Evolutionary conservation across 2,797 vertebrate genomes (phyloP), one percentile per base, ranked within the genome.

Genomic region (Peromyscus melanophrys): DNA sequence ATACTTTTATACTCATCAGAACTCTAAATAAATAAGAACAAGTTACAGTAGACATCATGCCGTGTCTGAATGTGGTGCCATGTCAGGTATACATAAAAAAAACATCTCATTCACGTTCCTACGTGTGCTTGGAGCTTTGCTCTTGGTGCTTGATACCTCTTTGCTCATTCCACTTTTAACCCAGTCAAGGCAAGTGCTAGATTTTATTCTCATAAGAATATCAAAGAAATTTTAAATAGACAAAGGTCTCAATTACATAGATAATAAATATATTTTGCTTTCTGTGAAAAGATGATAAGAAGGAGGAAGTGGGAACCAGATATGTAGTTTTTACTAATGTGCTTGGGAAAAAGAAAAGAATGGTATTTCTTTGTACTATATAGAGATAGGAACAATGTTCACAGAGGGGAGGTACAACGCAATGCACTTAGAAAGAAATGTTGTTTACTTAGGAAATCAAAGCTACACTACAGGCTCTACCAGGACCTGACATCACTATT

Each of bases 181-280:
- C 59, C 27, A 63, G 2, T 43, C 27, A 83, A 63, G 27, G 25
- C 14, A 61, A 31, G 4, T 31, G 59, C 40, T 31, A 83, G 27
- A 61, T 61, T 27, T 29, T 82, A 40, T 61, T 82, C n/a, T 61
- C 40, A 82, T n/a, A 37, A 46, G 43, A n/a, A 57, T 61, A 61
- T 17, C 80, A 61, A 95, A 27, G 49, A 83, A 92, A 84, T 84
- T 67, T 92, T 87, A 94, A 75, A 1, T 55, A 87, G 57, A 89
- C 5, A 25, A 76, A 52, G 19, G 27, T 88, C 31, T 75, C 19
- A 27, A 49, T 63, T 88, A 34, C 1, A 21, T 83, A 76, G 65
- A 78, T 75, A 88, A 80, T 40, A 21, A 87, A 40, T 57, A 84
- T 6, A 46, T 11, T 65, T 4, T 57, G 80, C 34, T 40, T 82